phyloP scores from a whole-genome alignment of 1,140 invertebrate genomes.

The Cardiocondyla obscurior region DNA sequence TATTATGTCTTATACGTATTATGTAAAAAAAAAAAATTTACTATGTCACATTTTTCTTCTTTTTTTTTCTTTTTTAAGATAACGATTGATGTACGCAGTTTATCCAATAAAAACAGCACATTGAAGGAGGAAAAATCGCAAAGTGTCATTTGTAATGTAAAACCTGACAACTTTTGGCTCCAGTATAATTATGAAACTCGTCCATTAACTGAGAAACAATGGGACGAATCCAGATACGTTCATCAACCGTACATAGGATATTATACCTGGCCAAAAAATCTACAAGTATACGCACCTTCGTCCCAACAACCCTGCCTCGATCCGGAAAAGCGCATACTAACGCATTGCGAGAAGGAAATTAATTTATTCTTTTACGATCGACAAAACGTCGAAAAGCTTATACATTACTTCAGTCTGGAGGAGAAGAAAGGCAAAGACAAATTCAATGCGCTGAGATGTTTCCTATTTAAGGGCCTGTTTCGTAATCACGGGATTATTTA shows the following conservation, averaged over 20 bases:
- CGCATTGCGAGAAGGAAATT: slow-evolving; percentile 86
- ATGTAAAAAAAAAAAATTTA: too few relatives aligned
- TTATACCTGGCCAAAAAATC: slow-evolving; percentile 91
- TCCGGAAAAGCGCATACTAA: slow-evolving; percentile 82
- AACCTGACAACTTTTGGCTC: slow-evolving; percentile 90
- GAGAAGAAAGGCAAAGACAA: slow-evolving; percentile 94
- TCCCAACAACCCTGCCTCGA: slow-evolving; percentile 86
- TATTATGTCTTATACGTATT: background rate
- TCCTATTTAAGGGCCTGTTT: slow-evolving; percentile 92
- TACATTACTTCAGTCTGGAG: slow-evolving; percentile 91
- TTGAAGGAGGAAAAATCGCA: slow-evolving; percentile 44
- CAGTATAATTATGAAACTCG: slow-evolving; percentile 87
- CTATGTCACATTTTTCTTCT: too few relatives aligned
- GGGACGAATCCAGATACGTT: slow-evolving; percentile 89
- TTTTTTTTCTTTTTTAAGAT: slow-evolving; percentile 69
- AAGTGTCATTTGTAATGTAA: slow-evolving; percentile 82
- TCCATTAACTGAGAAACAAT: slow-evolving; percentile 88
- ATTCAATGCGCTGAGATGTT: slow-evolving; percentile 88
- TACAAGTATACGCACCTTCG: slow-evolving; percentile 87
- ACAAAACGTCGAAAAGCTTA: slow-evolving; percentile 89
- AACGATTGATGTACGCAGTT: slow-evolving; percentile 29
- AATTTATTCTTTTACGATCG: slow-evolving; percentile 89
- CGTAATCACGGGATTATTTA: slow-evolving; percentile 90
- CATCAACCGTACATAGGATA: slow-evolving; percentile 91
- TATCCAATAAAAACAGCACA: background rate